These are phyloP conservation scores for Bellardia pandia DNA, from an alignment of 2,888 invertebrate species.

Conservation along the genomic window DNA sequence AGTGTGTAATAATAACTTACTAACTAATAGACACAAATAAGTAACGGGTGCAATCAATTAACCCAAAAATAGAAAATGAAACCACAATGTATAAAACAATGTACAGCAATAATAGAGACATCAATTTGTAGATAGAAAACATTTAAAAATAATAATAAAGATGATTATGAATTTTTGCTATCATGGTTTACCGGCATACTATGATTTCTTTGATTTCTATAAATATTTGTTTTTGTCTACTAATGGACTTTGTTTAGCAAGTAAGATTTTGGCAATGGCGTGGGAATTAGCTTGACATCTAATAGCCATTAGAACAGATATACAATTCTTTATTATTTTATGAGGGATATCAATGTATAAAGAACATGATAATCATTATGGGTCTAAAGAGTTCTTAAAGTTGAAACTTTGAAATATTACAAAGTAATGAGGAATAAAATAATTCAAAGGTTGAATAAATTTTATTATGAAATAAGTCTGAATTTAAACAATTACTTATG, in stretches of 20 bases:
- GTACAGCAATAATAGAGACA: slow-evolving; percentile 22
- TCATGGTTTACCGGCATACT: neutral
- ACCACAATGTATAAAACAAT: slow-evolving; percentile 13
- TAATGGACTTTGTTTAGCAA: neutral
- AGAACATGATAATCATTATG: too few relatives aligned
- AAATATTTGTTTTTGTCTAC: too few relatives aligned
- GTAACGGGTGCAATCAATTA: slow-evolving; percentile 31
- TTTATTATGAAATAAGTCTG: too few relatives aligned
- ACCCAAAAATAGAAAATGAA: slow-evolving; percentile 45
- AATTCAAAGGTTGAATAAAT: too few relatives aligned
- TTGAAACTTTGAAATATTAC: too few relatives aligned
- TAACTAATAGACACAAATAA: neutral
- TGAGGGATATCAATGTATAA: too few relatives aligned
- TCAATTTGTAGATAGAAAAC: slow-evolving; percentile 30
- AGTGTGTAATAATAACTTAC: neutral
- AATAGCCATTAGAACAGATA: neutral
- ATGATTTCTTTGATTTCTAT: too few relatives aligned
- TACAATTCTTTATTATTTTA: too few relatives aligned
- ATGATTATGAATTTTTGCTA: slow-evolving; percentile 9
- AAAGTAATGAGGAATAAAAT: too few relatives aligned
- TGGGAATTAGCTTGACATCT: neutral
- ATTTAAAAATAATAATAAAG: slow-evolving; percentile 7
- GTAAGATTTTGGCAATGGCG: neutral
- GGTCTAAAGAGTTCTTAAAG: too few relatives aligned
- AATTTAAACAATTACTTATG: too few relatives aligned